These are phyloP conservation scores for Drosophila mayri DNA, from an alignment of 1,140 invertebrate genomes.

Conservation along the genomic window DNA sequence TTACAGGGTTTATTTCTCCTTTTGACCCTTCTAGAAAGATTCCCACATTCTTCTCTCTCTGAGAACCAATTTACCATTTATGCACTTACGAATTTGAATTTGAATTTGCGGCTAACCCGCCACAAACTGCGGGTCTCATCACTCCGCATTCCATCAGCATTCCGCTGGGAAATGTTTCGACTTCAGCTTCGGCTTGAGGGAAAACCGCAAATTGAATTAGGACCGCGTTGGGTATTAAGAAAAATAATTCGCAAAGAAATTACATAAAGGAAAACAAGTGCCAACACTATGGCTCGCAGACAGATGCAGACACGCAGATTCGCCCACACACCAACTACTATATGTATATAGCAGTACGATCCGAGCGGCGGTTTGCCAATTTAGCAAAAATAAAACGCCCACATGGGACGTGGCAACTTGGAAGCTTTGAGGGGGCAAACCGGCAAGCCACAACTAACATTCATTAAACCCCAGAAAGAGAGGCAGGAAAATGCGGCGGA, in stretches of 20 bases:
- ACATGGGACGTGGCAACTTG: slow-evolving; percentile 50
- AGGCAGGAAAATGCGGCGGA: slow-evolving; percentile 53
- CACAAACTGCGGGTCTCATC: slow-evolving; percentile 24
- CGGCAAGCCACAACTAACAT: slow-evolving; percentile 65
- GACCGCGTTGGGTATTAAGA: slow-evolving; percentile 54
- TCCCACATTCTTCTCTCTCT: slow-evolving; percentile 25
- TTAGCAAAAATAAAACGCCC: slow-evolving; percentile 79
- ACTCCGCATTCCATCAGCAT: slow-evolving; percentile 28
- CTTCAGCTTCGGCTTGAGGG: slow-evolving; percentile 36
- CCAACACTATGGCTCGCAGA: slow-evolving; percentile 39
- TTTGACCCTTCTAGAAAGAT: background rate
- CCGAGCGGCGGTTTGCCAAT: slow-evolving; percentile 70
- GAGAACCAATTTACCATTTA: slow-evolving; percentile 42
- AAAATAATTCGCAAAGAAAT: slow-evolving; percentile 79
- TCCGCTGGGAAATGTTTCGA: slow-evolving; percentile 47
- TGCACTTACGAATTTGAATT: slow-evolving; percentile 43
- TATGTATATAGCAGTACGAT: slow-evolving; percentile 44
- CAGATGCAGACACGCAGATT: slow-evolving; percentile 43
- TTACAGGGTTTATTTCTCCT: background rate
- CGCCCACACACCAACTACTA: slow-evolving; percentile 53
- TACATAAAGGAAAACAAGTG: slow-evolving; percentile 81
- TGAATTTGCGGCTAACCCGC: slow-evolving; percentile 51
- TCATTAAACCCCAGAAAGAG: slow-evolving; percentile 42
- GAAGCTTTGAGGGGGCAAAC: slow-evolving; percentile 72
- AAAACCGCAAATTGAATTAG: slow-evolving; percentile 78